A percentile compares a stretch with the other conserved stretches of the same genome.
Evolutionary conservation across 2,888 invertebrate genomes (phyloP).

Genomic region (Lamellibrachia satsuma): DNA sequence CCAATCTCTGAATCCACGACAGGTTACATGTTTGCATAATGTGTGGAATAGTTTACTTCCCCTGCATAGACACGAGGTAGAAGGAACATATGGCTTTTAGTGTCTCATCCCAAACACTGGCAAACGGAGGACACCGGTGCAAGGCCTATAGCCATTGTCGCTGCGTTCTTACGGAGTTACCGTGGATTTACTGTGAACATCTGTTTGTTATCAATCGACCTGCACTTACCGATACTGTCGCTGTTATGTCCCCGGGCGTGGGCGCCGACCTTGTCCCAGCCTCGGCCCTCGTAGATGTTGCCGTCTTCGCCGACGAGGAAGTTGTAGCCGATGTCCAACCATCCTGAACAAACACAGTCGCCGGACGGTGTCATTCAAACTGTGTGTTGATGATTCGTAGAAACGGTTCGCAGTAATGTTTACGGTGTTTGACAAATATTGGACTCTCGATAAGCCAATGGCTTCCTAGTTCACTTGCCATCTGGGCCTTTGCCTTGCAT

Average conservation of each 20-base stretch:
- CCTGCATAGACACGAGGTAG: too few relatives aligned
- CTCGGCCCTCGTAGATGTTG: not conserved
- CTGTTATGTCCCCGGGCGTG: not conserved
- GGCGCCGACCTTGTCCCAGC: slow-evolving; percentile 1
- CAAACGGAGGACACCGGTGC: too few relatives aligned
- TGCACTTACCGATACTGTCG: not conserved
- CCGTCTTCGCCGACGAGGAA: not conserved
- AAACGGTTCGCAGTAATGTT: not conserved
- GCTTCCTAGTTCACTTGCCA: too few relatives aligned
- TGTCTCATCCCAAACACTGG: too few relatives aligned
- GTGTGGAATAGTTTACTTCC: too few relatives aligned
- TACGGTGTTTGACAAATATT: not conserved
- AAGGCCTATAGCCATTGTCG: too few relatives aligned
- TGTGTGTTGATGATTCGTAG: not conserved
- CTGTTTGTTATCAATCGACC: not conserved
- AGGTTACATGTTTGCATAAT: too few relatives aligned
- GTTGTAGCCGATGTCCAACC: not conserved
- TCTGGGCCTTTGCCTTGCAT: too few relatives aligned
- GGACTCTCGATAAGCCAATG: too few relatives aligned
- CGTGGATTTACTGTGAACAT: not conserved
- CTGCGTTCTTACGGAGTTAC: too few relatives aligned
- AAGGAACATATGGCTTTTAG: too few relatives aligned
- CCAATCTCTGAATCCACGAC: too few relatives aligned
- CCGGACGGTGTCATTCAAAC: not conserved
- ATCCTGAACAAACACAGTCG: not conserved